Percentiles rank a stretch among this genome's conserved stretches.
phyloP scores from a whole-genome alignment of 2,797 vertebrate genomes.

The Coregonus sp. region DNA sequence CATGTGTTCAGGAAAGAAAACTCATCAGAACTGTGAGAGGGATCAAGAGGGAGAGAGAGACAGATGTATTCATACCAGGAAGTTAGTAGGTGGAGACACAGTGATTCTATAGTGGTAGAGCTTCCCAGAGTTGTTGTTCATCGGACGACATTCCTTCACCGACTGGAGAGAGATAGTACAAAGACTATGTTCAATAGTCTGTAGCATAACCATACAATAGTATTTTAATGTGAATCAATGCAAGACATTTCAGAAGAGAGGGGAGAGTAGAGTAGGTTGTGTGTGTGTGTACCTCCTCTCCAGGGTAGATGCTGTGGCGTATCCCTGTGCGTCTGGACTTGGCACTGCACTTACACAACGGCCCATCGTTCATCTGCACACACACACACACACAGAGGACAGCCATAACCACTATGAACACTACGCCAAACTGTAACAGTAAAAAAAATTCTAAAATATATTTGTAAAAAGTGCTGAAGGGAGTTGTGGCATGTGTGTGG shows the following conservation, averaged over 20 bases:
- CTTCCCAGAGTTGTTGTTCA: slow-evolving; percentile 95
- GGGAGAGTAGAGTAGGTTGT: background rate
- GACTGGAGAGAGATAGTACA: slow-evolving; percentile 62
- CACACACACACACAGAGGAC: slow-evolving; percentile 13
- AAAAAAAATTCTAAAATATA: background rate
- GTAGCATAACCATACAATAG: background rate
- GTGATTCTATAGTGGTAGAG: slow-evolving; percentile 97
- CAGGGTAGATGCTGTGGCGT: slow-evolving; percentile 97
- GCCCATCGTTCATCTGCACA: slow-evolving; percentile 96
- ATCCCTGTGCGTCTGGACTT: slow-evolving; percentile 96
- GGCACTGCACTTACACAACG: slow-evolving; percentile 96
- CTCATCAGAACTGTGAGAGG: slow-evolving; percentile 1
- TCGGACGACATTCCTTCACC: slow-evolving; percentile 87
- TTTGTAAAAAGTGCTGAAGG: background rate
- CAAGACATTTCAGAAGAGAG: background rate
- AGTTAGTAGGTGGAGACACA: slow-evolving; percentile 97
- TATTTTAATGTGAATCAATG: background rate
- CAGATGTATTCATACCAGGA: slow-evolving; percentile 81
- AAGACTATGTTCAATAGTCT: background rate
- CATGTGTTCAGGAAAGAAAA: too few species aligned
- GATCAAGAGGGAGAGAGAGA: background rate
- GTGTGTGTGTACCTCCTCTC: slow-evolving; percentile 87
- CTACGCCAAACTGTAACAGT: background rate
- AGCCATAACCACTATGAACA: too few species aligned
- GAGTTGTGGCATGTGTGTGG: background rate